A percentile compares a stretch with the other conserved stretches of the same genome.
These are phyloP conservation scores for Acomys russatus DNA, from an alignment of 2,797 vertebrate genomes.

Conservation along the genomic window DNA sequence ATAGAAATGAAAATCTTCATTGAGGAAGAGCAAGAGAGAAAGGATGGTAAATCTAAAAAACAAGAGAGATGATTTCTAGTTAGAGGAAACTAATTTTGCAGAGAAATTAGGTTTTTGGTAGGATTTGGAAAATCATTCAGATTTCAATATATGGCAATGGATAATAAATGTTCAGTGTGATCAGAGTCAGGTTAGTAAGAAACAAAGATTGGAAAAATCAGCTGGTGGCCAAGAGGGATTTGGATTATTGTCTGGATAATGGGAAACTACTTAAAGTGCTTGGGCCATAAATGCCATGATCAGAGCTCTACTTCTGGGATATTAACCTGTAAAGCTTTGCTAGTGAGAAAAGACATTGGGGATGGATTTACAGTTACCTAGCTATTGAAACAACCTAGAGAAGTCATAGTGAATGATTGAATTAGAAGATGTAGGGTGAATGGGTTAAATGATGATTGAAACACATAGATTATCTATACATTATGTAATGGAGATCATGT, in stretches of 20 bases:
- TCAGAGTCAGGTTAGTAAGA: neutral
- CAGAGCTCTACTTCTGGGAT: neutral
- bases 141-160: slow-evolving; percentile 30
- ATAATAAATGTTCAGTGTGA: neutral
- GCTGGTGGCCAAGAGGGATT: slow-evolving; percentile 1
- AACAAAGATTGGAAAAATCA: neutral
- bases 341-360: neutral
- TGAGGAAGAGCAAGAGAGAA: neutral
- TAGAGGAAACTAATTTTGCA: slow-evolving; percentile 40
- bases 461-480: neutral
- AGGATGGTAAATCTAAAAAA: neutral
- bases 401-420: neutral
- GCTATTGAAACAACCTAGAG: neutral
- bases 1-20: neutral
- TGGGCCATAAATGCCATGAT: slow-evolving; percentile 46
- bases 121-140: slow-evolving; percentile 36
- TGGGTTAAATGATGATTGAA: neutral
- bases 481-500: neutral
- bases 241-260: slow-evolving; percentile 16
- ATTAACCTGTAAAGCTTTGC: slow-evolving; percentile 18
- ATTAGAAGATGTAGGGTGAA: neutral
- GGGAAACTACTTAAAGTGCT: neutral
- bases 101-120: slow-evolving; percentile 3
- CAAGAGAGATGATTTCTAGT: neutral
- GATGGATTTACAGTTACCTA: neutral